These are phyloP conservation scores for Montipora capricornis DNA, from an alignment of 64 coral and sea anemone species.

Conservation along the genomic window DNA sequence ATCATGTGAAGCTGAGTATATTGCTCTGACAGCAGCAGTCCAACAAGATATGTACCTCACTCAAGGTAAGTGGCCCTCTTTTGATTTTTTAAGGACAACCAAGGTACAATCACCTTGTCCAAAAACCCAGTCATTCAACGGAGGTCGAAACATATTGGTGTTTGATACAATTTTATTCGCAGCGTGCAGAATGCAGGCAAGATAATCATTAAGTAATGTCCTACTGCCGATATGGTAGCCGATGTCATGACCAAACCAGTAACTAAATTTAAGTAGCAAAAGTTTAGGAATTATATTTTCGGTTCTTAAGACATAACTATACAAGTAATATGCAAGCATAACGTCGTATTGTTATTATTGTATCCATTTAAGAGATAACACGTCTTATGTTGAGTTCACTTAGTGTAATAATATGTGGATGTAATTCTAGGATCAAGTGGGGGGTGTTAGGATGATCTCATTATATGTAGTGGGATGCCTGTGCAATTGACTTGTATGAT, in stretches of 20 bases:
- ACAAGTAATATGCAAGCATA: neutral
- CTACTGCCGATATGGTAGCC: slow-evolving; percentile 33
- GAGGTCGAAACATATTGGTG: slow-evolving; percentile 54
- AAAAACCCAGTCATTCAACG: slow-evolving; percentile 45
- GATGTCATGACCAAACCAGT: slow-evolving; percentile 54
- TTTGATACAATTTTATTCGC: slow-evolving; percentile 54
- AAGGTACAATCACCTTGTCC: slow-evolving; percentile 57
- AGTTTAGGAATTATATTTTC: slow-evolving; percentile 39
- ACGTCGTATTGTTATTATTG: neutral
- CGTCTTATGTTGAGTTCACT: neutral
- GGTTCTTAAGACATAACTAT: neutral
- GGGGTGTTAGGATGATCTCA: neutral
- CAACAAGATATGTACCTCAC: slow-evolving; percentile 46
- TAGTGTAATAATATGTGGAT: neutral
- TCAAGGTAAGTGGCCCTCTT: slow-evolving; percentile 15
- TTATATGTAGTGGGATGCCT: neutral
- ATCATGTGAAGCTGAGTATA: slow-evolving; percentile 74
- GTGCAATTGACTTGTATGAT: neutral
- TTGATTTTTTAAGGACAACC: slow-evolving; percentile 56
- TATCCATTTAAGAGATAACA: neutral
- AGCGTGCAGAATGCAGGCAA: neutral
- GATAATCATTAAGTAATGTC: slow-evolving; percentile 29
- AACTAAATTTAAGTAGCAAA: slow-evolving; percentile 35
- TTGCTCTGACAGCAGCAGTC: slow-evolving; percentile 43
- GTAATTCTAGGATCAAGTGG: slow-evolving; percentile 3